phyloP scores from a whole-genome alignment of 2,113 vertebrate species.

The Antennarius striatus region DNA sequence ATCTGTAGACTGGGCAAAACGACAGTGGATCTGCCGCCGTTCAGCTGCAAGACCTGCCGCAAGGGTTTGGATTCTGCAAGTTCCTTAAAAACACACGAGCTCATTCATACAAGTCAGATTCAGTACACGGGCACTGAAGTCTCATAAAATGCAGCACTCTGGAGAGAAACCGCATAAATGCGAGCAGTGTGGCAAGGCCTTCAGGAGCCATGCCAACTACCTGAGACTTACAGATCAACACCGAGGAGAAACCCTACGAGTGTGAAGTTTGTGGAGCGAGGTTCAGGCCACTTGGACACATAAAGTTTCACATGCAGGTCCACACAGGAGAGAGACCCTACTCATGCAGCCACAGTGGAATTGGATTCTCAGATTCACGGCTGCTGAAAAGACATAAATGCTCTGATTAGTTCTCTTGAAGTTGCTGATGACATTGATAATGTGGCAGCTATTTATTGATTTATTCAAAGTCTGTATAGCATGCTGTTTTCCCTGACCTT shows the following conservation, averaged over 20 bases:
- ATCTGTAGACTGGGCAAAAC: slow-evolving; percentile 61
- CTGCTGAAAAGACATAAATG: slow-evolving; percentile 71
- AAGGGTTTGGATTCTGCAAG: slow-evolving; percentile 50
- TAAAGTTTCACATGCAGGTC: slow-evolving; percentile 75
- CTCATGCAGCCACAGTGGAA: slow-evolving; percentile 56
- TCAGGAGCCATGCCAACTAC: slow-evolving; percentile 70
- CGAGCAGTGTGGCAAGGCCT: slow-evolving; percentile 63
- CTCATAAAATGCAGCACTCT: slow-evolving; percentile 70
- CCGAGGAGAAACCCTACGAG: slow-evolving; percentile 73
- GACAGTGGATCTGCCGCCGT: slow-evolving; percentile 56
- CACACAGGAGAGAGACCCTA: slow-evolving; percentile 68
- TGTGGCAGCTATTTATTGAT: not conserved
- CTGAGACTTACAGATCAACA: slow-evolving; percentile 60
- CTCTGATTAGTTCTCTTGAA: slow-evolving; percentile 14
- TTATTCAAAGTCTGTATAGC: not conserved
- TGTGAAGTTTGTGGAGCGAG: slow-evolving; percentile 63
- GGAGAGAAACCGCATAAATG: slow-evolving; percentile 70
- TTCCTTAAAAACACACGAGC: slow-evolving; percentile 63
- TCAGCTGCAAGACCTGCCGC: slow-evolving; percentile 69
- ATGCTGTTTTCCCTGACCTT: too few species aligned
- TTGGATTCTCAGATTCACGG: slow-evolving; percentile 67
- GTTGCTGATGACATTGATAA: too few species aligned
- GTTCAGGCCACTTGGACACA: slow-evolving; percentile 70
- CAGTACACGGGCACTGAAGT: slow-evolving; percentile 67
- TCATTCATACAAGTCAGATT: slow-evolving; percentile 44